Evolutionary conservation across 2,888 invertebrate species (phyloP).

Genomic region (Fragum fragum): DNA sequence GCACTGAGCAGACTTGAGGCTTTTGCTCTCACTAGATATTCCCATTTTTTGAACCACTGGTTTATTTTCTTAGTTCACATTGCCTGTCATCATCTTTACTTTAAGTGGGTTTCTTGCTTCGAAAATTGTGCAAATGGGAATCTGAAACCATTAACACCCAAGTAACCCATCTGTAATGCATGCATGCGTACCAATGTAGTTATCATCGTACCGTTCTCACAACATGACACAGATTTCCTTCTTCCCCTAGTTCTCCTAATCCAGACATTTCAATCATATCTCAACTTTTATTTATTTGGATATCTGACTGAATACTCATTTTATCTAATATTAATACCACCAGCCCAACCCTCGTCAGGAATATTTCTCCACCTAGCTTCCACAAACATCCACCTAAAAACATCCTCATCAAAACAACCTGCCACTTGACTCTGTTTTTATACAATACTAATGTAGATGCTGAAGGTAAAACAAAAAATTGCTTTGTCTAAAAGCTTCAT

Average conservation of each 20-base stretch:
- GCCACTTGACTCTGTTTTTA: constrained; percentile 46
- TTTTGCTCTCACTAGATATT: constrained; percentile 4
- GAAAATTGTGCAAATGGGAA: constrained; percentile 35
- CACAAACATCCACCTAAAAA: constrained; percentile 62
- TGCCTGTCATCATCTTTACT: constrained; percentile 37
- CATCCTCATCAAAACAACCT: constrained; percentile 33
- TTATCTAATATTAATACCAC: constrained; percentile 65
- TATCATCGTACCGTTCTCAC: constrained; percentile 46
- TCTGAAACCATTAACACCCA: constrained; percentile 35
- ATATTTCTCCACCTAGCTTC: constrained; percentile 54
- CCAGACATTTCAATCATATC: constrained; percentile 61
- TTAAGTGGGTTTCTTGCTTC: constrained; percentile 33
- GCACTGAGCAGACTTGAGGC: constrained; percentile 53
- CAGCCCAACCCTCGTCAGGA: constrained; percentile 43
- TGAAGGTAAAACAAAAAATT: constrained; percentile 40
- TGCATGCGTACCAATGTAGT: constrained; percentile 45
- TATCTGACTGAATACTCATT: constrained; percentile 66
- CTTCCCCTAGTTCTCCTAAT: constrained; percentile 50
- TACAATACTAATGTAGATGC: constrained; percentile 36
- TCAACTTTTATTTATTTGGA: constrained; percentile 56
- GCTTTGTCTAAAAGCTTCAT: constrained; percentile 34
- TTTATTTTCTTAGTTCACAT: constrained; percentile 16
- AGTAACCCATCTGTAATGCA: constrained; percentile 40
- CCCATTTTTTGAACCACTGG: constrained; percentile 31
- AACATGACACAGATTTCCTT: constrained; percentile 45